Evolutionary conservation across 2,113 vertebrate species (phyloP).

Genomic region (Periophthalmus modestus): DNA sequence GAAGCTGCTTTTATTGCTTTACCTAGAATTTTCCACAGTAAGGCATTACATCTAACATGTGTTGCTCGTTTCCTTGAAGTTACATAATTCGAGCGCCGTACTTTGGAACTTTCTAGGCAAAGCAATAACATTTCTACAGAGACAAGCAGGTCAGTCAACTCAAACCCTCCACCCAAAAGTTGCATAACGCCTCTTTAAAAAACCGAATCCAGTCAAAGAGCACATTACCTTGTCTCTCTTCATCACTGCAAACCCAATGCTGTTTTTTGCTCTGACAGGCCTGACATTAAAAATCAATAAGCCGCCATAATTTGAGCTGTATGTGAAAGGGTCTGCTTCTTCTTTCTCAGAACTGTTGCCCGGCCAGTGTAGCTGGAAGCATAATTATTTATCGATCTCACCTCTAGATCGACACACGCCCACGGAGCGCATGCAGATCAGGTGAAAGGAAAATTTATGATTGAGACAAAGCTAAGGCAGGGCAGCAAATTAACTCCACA

Average conservation of each 20-base stretch:
- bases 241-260: background rate
- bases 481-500: conserved; percentile 3
- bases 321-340: background rate
- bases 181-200: background rate
- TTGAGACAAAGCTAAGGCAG: background rate
- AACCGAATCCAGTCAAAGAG: background rate
- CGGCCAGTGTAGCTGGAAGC: background rate
- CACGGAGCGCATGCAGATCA: conserved; percentile 9
- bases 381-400: conserved; percentile 31
- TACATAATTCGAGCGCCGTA: too few relatives aligned
- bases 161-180: too few relatives aligned
- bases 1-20: too few relatives aligned
- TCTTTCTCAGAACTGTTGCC: background rate
- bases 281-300: conserved; percentile 17
- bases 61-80: too few relatives aligned
- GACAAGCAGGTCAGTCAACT: too few relatives aligned
- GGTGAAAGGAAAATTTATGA: conserved; percentile 2
- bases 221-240: conserved; percentile 1
- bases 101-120: too few relatives aligned
- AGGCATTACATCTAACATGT: too few relatives aligned
- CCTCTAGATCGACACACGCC: background rate
- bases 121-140: too few relatives aligned
- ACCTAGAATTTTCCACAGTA: too few relatives aligned
- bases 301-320: background rate
- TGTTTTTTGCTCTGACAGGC: conserved; percentile 10